phyloP scores from a whole-genome alignment of 2,888 invertebrate genomes.

The Phania funesta region DNA sequence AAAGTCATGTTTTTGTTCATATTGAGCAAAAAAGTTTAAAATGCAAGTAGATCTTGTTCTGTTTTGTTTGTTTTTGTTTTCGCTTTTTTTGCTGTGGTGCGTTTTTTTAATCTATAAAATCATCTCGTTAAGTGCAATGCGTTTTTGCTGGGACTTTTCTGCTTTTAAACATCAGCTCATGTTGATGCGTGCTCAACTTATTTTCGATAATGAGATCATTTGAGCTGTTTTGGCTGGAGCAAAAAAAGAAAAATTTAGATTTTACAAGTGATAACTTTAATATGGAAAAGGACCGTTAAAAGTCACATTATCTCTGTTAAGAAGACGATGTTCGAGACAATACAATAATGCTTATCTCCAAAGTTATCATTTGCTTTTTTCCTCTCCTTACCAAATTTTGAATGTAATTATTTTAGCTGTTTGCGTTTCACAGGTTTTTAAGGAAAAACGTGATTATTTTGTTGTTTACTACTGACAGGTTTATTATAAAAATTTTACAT shows the following conservation, averaged over 20 bases:
- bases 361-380: slow-evolving; percentile 41
- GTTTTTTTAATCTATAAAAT: slow-evolving; percentile 65
- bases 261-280: slow-evolving; percentile 54
- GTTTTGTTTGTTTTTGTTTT: slow-evolving; percentile 4
- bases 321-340: slow-evolving; percentile 11
- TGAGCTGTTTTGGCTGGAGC: not conserved
- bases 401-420: not conserved
- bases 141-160: slow-evolving; percentile 42
- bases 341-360: slow-evolving; percentile 48
- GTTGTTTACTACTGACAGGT: no score
- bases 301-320: slow-evolving; percentile 21
- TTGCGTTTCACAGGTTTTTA: no score
- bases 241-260: slow-evolving; percentile 42
- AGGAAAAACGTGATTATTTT: no score
- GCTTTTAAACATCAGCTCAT: slow-evolving; percentile 21
- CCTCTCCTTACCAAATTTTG: not conserved
- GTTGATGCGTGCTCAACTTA: slow-evolving; percentile 58
- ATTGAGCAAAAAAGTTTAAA: slow-evolving; percentile 72
- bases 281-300: slow-evolving; percentile 38
- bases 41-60: slow-evolving; percentile 27
- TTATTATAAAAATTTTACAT: no score
- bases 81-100: slow-evolving; percentile 40
- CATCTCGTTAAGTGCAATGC: slow-evolving; percentile 61
- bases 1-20: slow-evolving; percentile 66
- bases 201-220: slow-evolving; percentile 67